Base-by-base conservation (phyloP, 1,140 invertebrate species). In the Belonocnema kinseyi region DNA sequence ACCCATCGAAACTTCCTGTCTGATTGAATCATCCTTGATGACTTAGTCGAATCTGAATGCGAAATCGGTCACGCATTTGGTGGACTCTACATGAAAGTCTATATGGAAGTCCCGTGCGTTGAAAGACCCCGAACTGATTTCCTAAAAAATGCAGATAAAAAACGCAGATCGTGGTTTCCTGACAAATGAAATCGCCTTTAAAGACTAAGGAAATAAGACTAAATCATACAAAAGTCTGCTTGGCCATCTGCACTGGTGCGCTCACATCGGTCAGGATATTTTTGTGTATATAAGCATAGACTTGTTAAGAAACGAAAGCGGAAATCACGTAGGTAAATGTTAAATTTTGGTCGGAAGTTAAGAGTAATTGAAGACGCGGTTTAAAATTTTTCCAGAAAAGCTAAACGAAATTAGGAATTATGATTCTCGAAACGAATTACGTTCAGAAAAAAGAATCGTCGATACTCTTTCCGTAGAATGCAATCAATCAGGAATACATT, bases 111-210 rank as follows among this genome's bases (percentile, higher is more conserved):
- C 33, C 40, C 26, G 61, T 13, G 40, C 26, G 40, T 40, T 66
- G 33, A 66, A 40, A 66, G 33, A 66, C 13, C 17, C 26, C 12
- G 4, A 61, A 16, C 1, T 56, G n/a, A 33, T 66, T 66, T 66
- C n/a, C 61, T 40, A 66, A 16, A 16, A 66, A 66, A 66, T 66
- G 26, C n/a, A n/a, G n/a, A n/a, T n/a, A n/a, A n/a, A n/a, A n/a
- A n/a, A n/a, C n/a, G n/a, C 58, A 40, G 58, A 40, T 66, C 21
- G 58, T 26, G 21, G 14, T 33, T 61, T 4, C 10, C 12, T 61
- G 19, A 61, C 12, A 58, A 58, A 58, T 58, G 11, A 33, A 61
- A 14, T 8, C 58, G 58, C 58, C 14, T 61, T 26, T 13, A 61
- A 56, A 56, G 3, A 26, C 26, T 26, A 58, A 0, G 21, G 17